phyloP scores from a whole-genome alignment of 2,888 invertebrate genomes.

The Acanthococcus lagerstroemiae region DNA sequence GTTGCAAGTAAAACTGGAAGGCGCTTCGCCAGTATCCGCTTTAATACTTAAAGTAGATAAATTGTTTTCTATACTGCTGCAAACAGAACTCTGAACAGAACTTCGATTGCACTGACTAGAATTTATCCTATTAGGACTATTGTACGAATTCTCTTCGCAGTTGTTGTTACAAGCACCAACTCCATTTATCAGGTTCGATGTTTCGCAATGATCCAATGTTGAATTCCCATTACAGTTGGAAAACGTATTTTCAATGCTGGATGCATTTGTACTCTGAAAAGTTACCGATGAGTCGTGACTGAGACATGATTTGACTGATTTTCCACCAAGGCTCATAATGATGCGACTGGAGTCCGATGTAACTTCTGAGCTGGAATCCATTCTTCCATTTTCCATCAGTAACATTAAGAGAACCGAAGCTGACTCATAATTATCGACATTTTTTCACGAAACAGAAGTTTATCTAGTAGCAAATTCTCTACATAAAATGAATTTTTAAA shows the following conservation, averaged over 20 bases:
- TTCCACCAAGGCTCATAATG: constrained; percentile 1
- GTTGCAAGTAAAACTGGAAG: neutral
- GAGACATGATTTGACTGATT: constrained; percentile 7
- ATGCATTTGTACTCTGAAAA: neutral
- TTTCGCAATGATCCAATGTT: neutral
- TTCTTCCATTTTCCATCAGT: constrained; percentile 29
- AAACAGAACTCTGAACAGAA: neutral
- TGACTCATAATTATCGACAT: neutral
- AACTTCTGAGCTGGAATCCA: constrained; percentile 11
- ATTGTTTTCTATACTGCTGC: neutral
- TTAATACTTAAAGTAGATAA: constrained; percentile 4
- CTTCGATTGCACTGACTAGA: constrained; percentile 16
- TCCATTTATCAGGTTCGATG: neutral
- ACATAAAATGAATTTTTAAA: neutral
- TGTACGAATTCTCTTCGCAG: neutral
- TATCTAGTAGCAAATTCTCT: neutral
- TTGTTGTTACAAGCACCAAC: neutral
- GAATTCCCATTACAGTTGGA: neutral
- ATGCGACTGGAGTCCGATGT: constrained; percentile 6
- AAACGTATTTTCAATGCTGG: neutral
- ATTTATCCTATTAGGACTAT: constrained; percentile 1
- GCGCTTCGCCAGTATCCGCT: neutral
- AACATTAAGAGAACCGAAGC: neutral
- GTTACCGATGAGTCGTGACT: neutral
- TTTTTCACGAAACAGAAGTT: no score